A percentile compares a stretch with the other conserved stretches of the same genome.
These are phyloP conservation scores for Pseudolycoriella hygida DNA, from an alignment of 2,888 invertebrate genomes.

Conservation along the genomic window DNA sequence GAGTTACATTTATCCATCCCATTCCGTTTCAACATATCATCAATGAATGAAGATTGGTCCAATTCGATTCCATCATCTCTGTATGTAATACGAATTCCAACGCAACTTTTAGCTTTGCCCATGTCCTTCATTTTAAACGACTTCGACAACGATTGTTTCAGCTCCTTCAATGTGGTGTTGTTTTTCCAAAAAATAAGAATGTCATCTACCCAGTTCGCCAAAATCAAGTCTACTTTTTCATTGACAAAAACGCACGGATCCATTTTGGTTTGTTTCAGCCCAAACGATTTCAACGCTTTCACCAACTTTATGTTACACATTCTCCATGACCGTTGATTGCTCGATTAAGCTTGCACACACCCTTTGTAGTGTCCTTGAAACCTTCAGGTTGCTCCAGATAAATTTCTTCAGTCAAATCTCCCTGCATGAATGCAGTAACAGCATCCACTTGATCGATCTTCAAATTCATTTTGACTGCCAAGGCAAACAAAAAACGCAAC, in stretches of 20 bases:
- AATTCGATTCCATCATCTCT: slow-evolving; percentile 6
- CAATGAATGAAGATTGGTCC: slow-evolving; percentile 9
- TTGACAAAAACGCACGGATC: slow-evolving; percentile 9
- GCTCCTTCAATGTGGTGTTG: slow-evolving; percentile 2
- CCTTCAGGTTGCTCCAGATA: slow-evolving; percentile 6
- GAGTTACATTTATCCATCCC: slow-evolving; percentile 11
- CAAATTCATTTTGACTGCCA: not conserved
- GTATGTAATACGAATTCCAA: slow-evolving; percentile 1
- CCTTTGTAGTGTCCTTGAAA: slow-evolving; percentile 11
- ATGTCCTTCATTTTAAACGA: not conserved
- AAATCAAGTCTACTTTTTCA: slow-evolving; percentile 4
- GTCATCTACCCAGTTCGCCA: slow-evolving; percentile 10
- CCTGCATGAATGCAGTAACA: slow-evolving; percentile 2
- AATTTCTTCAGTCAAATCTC: not conserved
- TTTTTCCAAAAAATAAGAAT: slow-evolving; percentile 9
- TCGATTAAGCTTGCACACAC: slow-evolving; percentile 4
- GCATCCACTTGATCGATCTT: not conserved
- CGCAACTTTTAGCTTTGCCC: not conserved
- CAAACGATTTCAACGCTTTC: slow-evolving; percentile 7
- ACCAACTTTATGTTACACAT: slow-evolving; percentile 10
- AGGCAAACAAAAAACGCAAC: not conserved
- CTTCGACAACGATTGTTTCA: slow-evolving; percentile 3
- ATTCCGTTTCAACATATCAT: slow-evolving; percentile 11
- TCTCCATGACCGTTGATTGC: slow-evolving; percentile 9
- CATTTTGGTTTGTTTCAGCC: slow-evolving; percentile 9